Base-by-base conservation (phyloP, 2,888 invertebrate genomes). In the Clitarchus hookeri region DNA sequence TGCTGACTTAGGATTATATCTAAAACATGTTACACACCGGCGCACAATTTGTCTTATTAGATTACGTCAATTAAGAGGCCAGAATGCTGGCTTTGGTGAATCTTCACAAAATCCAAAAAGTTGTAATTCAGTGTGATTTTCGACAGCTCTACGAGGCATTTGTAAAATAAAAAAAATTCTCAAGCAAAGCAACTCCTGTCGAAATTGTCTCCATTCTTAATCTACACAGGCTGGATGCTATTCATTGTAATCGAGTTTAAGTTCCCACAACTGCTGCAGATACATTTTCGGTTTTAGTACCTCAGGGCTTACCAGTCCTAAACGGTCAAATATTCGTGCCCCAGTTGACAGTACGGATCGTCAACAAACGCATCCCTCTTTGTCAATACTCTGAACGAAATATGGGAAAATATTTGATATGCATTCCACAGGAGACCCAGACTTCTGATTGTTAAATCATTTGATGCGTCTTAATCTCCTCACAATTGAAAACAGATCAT, bases 91-190 rank as follows among this genome's bases (percentile, higher is more conserved):
- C 36, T 36, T 36, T 36, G 36, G 36, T 4, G 79, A 23, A 26
- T 12, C 79, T 19, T 79, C 79, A 26, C 26, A 25, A 27, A 79
- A 79, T 79, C 79, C 23, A 79, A 26, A 79, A 8, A 79, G 0
- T 26, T 79, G 26, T 26, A 6, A 27, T n/a, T 25, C 23, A 25
- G 13, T 26, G 13, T 79, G 27, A 48, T 44, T 84, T 48, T 87
- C 6, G 36, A 88, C 89, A 0, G 89, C 89, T 86, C 89, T 89
- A 0, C 87, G 88, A 88, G 89, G 90, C 9, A 89, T 89, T 85
- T 89, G 88, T 27, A 90, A 54, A 36, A 36, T n/a, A 36, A 36
- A 36, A 36, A 36, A 3, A 85, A 89, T 84, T 6, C 88, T 77
- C 23, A 44, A 23, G 36, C 44, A n/a, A 11, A 26, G 27, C 11